A percentile compares a stretch with the other conserved stretches of the same genome.
Conservation (phyloP, 92 coral and sea anemone genomes). For the Umimayanthus chanpuru region DNA sequence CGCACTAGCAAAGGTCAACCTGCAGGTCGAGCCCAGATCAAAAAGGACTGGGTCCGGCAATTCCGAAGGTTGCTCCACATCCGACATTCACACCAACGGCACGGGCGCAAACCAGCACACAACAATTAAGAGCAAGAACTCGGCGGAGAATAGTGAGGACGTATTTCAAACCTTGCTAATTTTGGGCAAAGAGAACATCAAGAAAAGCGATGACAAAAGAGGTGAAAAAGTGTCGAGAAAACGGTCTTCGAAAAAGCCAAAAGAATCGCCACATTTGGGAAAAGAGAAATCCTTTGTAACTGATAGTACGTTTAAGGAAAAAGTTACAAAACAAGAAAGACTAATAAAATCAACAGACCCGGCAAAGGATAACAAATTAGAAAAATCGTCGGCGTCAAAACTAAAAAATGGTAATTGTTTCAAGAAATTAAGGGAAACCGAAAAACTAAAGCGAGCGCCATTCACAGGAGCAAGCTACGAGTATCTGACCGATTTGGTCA, state of each 20-base stretch:
- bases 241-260: slow-evolving; percentile 25
- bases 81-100: neutral
- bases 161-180: slow-evolving; percentile 12
- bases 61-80: neutral
- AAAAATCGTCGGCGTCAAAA: neutral
- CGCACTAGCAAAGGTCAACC: slow-evolving; percentile 76
- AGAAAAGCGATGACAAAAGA: slow-evolving; percentile 37
- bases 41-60: neutral
- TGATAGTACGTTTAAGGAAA: neutral
- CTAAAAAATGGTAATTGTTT: neutral
- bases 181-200: slow-evolving; percentile 28
- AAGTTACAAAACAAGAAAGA: neutral
- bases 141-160: neutral
- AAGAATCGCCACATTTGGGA: neutral
- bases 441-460: neutral
- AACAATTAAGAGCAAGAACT: neutral
- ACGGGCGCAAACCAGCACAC: slow-evolving; percentile 2
- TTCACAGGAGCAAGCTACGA: slow-evolving; percentile 21
- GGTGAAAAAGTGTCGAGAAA: slow-evolving; percentile 31
- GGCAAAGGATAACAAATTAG: neutral
- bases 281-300: neutral
- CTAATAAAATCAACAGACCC: neutral
- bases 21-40: slow-evolving; percentile 24
- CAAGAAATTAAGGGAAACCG: neutral
- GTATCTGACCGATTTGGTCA: slow-evolving; percentile 32